These are phyloP conservation scores for Platichthys stellatus DNA, from an alignment of 2,113 vertebrate genomes.

Conservation along the genomic window DNA sequence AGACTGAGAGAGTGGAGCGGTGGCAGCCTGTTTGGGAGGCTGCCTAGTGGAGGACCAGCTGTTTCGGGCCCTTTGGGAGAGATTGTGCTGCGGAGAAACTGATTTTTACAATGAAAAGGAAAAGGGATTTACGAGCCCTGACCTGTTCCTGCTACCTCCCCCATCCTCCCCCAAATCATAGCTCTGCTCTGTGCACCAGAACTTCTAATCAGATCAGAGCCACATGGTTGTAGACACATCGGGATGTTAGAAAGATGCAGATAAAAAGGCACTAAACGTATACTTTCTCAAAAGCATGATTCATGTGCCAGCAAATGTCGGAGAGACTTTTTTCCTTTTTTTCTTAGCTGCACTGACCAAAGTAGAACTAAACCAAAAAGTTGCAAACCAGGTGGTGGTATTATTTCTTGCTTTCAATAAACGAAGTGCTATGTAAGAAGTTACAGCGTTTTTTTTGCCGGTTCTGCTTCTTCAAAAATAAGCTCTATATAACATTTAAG, in stretches of 20 bases:
- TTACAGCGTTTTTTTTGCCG: constrained; percentile 7
- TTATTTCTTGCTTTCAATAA: constrained; percentile 23
- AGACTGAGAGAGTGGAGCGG: constrained; percentile 50
- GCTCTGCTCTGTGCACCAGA: constrained; percentile 62
- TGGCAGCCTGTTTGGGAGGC: constrained; percentile 62
- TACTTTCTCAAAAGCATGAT: constrained; percentile 42
- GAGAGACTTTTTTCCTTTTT: constrained; percentile 8
- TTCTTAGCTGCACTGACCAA: background rate
- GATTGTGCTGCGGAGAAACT: constrained; percentile 58
- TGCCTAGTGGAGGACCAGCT: constrained; percentile 65
- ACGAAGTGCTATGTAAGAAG: constrained; percentile 17
- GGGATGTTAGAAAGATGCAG: constrained; percentile 53
- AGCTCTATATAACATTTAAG: background rate
- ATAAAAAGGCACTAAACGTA: constrained; percentile 55
- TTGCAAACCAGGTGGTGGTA: background rate
- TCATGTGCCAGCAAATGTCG: constrained; percentile 20
- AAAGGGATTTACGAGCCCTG: constrained; percentile 77
- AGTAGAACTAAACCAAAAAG: background rate
- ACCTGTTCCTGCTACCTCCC: constrained; percentile 74
- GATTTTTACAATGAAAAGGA: constrained; percentile 78
- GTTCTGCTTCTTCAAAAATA: constrained; percentile 1
- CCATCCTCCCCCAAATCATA: constrained; percentile 66
- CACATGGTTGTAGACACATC: constrained; percentile 70
- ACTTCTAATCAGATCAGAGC: constrained; percentile 76
- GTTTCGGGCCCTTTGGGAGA: constrained; percentile 64